Evolutionary conservation across 1,140 invertebrate species (phyloP).

Genomic region (Drosophila sproati): DNA sequence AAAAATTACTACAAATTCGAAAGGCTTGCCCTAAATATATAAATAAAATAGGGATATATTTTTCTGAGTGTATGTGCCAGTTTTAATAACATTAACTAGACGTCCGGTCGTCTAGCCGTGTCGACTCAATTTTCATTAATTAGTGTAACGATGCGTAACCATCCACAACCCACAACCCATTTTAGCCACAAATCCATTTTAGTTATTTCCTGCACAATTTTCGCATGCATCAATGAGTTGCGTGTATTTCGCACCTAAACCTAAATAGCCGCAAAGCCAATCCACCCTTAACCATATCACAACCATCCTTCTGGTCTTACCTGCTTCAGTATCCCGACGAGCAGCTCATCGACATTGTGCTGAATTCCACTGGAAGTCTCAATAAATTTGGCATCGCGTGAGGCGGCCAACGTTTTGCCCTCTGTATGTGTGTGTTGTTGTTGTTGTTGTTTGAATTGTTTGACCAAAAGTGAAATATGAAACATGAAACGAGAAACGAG

Average conservation of each 20-base stretch:
- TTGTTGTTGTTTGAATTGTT: no score
- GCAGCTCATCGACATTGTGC: slow-evolving; percentile 95
- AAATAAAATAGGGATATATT: no score
- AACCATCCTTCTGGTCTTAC: slow-evolving; percentile 51
- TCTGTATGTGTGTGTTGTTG: slow-evolving; percentile 86
- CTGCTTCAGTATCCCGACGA: slow-evolving; percentile 94
- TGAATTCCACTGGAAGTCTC: slow-evolving; percentile 96
- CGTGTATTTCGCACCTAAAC: slow-evolving; percentile 73
- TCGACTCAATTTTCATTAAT: slow-evolving; percentile 74
- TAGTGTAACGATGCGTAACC: slow-evolving; percentile 52
- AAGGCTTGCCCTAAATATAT: no score
- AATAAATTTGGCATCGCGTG: slow-evolving; percentile 96
- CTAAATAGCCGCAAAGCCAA: slow-evolving; percentile 38
- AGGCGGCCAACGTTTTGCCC: slow-evolving; percentile 92
- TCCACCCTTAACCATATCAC: not conserved
- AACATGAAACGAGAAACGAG: slow-evolving; percentile 21
- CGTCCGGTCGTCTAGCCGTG: slow-evolving; percentile 6
- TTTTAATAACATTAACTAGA: slow-evolving; percentile 47
- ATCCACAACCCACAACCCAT: slow-evolving; percentile 5
- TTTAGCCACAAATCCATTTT: slow-evolving; percentile 67
- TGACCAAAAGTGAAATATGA: slow-evolving; percentile 24
- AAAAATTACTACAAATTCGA: no score
- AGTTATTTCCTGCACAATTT: slow-evolving; percentile 75
- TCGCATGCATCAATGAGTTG: slow-evolving; percentile 74
- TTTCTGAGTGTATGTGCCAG: not conserved